A percentile compares a stretch with the other conserved stretches of the same genome.
Evolutionary conservation across 2,113 vertebrate genomes (phyloP).

Genomic region (Catharus fuscescens): DNA sequence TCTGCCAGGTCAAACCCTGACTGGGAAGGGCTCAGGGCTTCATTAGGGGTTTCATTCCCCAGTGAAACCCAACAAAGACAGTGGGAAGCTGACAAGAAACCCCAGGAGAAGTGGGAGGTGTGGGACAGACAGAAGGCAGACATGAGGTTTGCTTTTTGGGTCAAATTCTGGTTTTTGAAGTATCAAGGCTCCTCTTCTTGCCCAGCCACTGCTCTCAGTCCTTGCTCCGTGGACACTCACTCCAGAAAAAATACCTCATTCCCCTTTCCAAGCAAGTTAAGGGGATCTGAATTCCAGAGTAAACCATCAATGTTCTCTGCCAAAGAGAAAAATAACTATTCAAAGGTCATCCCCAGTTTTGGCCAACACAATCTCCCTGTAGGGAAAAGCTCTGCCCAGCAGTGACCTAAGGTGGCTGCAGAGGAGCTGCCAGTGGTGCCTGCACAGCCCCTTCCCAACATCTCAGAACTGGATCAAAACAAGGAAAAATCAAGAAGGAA

Average conservation of each 20-base stretch:
- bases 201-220: not conserved
- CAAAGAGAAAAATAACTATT: not conserved
- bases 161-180: accelerated
- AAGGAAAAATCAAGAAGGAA: not conserved
- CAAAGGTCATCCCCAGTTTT: not conserved
- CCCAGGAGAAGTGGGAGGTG: accelerated
- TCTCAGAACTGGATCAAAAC: not conserved
- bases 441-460: accelerated
- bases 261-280: not conserved
- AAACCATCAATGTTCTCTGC: not conserved
- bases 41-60: not conserved
- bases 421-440: not conserved
- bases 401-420: not conserved
- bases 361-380: not conserved
- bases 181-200: not conserved
- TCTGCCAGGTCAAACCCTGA: not conserved
- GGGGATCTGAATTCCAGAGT: not conserved
- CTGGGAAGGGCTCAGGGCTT: not conserved
- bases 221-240: not conserved
- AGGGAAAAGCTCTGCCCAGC: not conserved
- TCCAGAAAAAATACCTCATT: not conserved
- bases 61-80: not conserved
- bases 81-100: not conserved
- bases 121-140: not conserved
- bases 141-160: not conserved